phyloP scores from a whole-genome alignment of 2,888 invertebrate genomes.

The Leucophenga maculata region DNA sequence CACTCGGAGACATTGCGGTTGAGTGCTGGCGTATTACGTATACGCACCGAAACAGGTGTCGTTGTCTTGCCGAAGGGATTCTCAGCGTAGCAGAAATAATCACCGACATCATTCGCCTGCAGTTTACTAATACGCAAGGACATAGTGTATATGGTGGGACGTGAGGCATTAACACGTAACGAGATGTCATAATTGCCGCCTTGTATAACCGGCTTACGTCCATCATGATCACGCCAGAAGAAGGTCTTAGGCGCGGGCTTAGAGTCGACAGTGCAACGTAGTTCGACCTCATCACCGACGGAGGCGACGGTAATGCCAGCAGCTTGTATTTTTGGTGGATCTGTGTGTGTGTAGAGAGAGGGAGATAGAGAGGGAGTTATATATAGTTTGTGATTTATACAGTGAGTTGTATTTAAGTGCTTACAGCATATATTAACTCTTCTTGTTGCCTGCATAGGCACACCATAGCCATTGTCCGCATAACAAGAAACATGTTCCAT shows the following conservation, averaged over 20 bases:
- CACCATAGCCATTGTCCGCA: constrained; percentile 90
- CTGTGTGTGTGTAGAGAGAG: constrained; percentile 73
- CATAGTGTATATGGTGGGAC: constrained; percentile 82
- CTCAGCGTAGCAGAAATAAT: constrained; percentile 89
- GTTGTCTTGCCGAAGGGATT: constrained; percentile 85
- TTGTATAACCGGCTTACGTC: constrained; percentile 82
- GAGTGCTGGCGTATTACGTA: constrained; percentile 77
- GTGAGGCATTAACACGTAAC: constrained; percentile 76
- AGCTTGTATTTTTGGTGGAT: constrained; percentile 83
- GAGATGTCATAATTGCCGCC: constrained; percentile 83
- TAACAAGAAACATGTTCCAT: constrained; percentile 91
- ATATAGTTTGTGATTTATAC: not conserved
- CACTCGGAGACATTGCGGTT: constrained; percentile 84
- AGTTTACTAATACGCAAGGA: constrained; percentile 82
- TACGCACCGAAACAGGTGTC: constrained; percentile 81
- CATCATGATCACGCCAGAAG: constrained; percentile 86
- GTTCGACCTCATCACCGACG: constrained; percentile 82
- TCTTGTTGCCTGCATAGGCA: constrained; percentile 87
- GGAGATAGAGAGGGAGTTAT: not conserved
- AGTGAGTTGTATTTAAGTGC: constrained; percentile 62
- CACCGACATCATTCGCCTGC: constrained; percentile 81
- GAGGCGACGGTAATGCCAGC: constrained; percentile 85
- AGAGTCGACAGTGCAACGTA: constrained; percentile 85
- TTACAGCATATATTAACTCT: constrained; percentile 87
- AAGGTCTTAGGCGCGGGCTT: constrained; percentile 86